phyloP scores from a whole-genome alignment of 2,888 invertebrate genomes.

The Polylopha cassiicola region DNA sequence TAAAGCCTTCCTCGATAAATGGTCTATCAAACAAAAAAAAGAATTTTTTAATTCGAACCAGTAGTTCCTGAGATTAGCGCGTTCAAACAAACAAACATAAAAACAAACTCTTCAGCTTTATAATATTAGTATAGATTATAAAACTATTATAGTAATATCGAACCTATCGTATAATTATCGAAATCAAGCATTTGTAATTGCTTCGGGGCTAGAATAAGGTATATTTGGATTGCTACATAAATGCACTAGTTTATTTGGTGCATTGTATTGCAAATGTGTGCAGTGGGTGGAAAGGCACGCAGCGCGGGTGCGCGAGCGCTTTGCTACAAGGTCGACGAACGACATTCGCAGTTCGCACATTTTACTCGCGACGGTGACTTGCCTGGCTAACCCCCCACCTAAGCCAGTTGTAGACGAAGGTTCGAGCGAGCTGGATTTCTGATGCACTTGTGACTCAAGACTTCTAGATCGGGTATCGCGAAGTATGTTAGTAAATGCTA shows the following conservation, averaged over 20 bases:
- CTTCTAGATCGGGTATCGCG: constrained; percentile 1
- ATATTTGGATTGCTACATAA: not conserved
- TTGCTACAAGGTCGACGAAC: constrained; percentile 72
- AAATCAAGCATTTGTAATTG: too few species aligned
- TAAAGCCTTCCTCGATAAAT: too few species aligned
- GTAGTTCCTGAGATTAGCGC: too few species aligned
- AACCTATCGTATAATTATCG: too few species aligned
- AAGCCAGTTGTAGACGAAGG: not conserved
- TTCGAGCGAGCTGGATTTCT: constrained; percentile 9
- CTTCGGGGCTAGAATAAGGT: too few species aligned
- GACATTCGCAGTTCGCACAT: constrained; percentile 77
- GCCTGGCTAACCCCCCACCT: constrained; percentile 19
- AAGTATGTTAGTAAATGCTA: constrained; percentile 1
- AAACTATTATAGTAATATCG: too few species aligned
- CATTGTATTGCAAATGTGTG: constrained; percentile 40
- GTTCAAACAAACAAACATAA: too few species aligned
- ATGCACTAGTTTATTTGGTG: constrained; percentile 11
- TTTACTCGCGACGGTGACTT: constrained; percentile 41
- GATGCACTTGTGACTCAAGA: constrained; percentile 5
- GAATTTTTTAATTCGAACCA: too few species aligned
- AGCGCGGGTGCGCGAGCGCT: constrained; percentile 47
- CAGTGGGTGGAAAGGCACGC: constrained; percentile 70
- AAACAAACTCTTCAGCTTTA: too few species aligned
- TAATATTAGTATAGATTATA: too few species aligned
- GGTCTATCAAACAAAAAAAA: too few species aligned